These are phyloP conservation scores for Apogon talboti DNA, from an alignment of 2,797 vertebrate genomes.

Conservation along the genomic window DNA sequence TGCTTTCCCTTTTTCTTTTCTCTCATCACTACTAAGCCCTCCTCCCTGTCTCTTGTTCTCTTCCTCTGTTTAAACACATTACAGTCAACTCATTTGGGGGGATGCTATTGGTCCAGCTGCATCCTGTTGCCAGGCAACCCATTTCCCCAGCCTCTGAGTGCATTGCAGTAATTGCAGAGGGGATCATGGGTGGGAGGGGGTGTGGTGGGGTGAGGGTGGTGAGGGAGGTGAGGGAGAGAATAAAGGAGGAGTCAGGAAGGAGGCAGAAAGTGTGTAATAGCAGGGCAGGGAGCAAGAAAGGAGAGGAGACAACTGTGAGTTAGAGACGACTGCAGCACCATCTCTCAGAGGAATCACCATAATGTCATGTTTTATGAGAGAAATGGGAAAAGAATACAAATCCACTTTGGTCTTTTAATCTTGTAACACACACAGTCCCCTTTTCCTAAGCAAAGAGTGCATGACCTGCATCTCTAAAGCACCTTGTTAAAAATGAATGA, in stretches of 20 bases:
- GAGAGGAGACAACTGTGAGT: constrained; percentile 39
- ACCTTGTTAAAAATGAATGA: constrained; percentile 80
- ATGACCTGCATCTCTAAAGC: constrained; percentile 73
- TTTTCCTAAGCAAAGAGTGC: constrained; percentile 46
- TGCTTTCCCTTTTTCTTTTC: constrained; percentile 28
- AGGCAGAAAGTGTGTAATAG: constrained; percentile 53
- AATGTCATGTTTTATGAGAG: constrained; percentile 44
- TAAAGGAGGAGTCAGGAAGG: constrained; percentile 51
- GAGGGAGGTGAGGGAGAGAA: constrained; percentile 13
- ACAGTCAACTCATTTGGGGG: constrained; percentile 84
- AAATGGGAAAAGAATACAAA: constrained; percentile 34
- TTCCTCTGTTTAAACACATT: constrained; percentile 84
- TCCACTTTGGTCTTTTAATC: constrained; percentile 46
- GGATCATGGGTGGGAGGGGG: constrained; percentile 63
- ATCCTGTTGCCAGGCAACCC: constrained; percentile 88
- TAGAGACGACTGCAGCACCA: constrained; percentile 39
- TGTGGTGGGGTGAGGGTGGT: constrained; percentile 13
- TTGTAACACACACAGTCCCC: constrained; percentile 35
- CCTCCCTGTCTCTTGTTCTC: constrained; percentile 68
- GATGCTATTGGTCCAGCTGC: constrained; percentile 85
- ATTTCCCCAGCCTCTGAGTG: constrained; percentile 83
- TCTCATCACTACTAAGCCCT: constrained; percentile 44
- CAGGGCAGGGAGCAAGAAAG: constrained; percentile 45
- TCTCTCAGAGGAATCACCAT: constrained; percentile 45
- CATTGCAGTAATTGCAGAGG: constrained; percentile 83